Percentiles rank a stretch among this genome's conserved stretches.
These are phyloP conservation scores for Rhabdomys pumilio DNA, from an alignment of 2,797 vertebrate genomes.

Conservation along the genomic window DNA sequence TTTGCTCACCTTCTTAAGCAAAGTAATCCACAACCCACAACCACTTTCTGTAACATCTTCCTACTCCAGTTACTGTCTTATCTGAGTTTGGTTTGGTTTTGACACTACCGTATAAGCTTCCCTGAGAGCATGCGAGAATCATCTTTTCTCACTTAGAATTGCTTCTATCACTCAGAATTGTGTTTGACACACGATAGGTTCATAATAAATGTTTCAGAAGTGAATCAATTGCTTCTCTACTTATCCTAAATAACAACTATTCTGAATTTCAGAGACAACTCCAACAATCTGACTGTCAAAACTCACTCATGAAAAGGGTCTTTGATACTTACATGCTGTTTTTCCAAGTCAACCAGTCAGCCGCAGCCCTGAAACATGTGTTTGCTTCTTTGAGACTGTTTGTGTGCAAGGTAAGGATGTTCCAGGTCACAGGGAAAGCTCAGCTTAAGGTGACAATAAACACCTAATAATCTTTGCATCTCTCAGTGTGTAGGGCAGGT, in stretches of 20 bases:
- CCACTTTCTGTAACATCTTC: background rate
- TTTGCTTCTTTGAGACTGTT: slow-evolving; percentile 97
- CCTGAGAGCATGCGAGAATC: background rate
- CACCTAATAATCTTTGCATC: background rate
- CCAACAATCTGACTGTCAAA: slow-evolving; percentile 96
- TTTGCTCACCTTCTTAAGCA: background rate
- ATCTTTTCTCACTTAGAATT: background rate
- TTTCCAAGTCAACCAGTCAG: slow-evolving; percentile 99
- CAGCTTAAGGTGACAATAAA: background rate
- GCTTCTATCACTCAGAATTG: background rate
- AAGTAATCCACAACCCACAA: background rate
- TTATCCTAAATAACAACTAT: slow-evolving; percentile 72
- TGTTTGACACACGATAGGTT: background rate
- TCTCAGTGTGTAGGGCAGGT: background rate
- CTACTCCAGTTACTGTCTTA: background rate
- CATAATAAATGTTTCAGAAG: background rate
- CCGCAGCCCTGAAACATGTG: slow-evolving; percentile 94
- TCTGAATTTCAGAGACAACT: slow-evolving; percentile 93
- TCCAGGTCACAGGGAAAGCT: background rate
- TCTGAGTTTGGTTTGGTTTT: background rate
- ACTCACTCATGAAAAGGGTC: slow-evolving; percentile 97
- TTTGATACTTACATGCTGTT: slow-evolving; percentile 99
- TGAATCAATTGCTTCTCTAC: slow-evolving; percentile 20
- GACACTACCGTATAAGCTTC: background rate
- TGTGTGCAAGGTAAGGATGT: slow-evolving; percentile 94